Evolutionary conservation across 2,888 invertebrate genomes (phyloP).

Genomic region (Phyto melanocephala): DNA sequence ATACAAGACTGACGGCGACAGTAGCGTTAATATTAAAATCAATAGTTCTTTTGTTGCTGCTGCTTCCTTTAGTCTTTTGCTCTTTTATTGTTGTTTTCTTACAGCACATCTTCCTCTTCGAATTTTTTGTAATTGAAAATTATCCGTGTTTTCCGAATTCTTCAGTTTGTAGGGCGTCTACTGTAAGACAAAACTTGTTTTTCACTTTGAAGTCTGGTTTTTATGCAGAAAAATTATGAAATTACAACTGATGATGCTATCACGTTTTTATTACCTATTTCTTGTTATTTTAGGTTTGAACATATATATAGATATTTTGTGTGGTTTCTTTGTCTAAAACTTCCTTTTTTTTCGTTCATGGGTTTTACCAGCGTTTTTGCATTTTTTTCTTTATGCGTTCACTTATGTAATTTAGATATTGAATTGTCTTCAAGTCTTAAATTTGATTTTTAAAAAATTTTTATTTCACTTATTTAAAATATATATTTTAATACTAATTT

Average conservation of each 20-base stretch:
- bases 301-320: not conserved
- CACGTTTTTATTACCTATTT: conserved; percentile 51
- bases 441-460: too few species aligned
- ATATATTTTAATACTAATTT: not conserved
- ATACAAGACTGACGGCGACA: conserved; percentile 30
- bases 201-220: conserved; percentile 26
- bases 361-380: conserved; percentile 13
- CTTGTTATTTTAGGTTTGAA: not conserved
- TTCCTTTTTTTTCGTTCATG: not conserved
- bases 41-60: conserved; percentile 57
- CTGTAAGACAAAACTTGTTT: not conserved
- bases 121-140: conserved; percentile 16
- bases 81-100: conserved; percentile 30
- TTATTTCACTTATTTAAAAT: not conserved
- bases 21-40: conserved; percentile 49
- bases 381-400: conserved; percentile 28
- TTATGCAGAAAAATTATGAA: conserved; percentile 55
- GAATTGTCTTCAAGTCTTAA: too few species aligned
- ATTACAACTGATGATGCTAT: conserved; percentile 38
- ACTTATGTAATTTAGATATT: conserved; percentile 62
- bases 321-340: conserved; percentile 30
- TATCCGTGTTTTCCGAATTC: not conserved
- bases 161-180: conserved; percentile 13
- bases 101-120: conserved; percentile 56
- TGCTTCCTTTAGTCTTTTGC: conserved; percentile 54